Evolutionary conservation across 2,797 vertebrate species (phyloP), one percentile per base, ranked within the genome.

Genomic region (Manis pentadactyla): DNA sequence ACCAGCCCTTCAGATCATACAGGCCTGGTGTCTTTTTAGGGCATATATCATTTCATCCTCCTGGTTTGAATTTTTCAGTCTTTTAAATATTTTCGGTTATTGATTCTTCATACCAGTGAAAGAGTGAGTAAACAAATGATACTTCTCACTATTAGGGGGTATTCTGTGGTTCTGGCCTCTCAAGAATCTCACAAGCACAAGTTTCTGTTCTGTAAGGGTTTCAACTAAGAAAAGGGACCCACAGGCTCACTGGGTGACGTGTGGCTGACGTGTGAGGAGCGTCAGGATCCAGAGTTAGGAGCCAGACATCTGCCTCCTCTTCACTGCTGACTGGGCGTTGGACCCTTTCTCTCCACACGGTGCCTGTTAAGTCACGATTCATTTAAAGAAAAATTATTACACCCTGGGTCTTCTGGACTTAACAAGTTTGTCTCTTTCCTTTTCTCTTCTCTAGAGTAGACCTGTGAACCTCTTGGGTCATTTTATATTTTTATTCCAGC

Each of bases 281-380:
- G 4, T 34, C 74, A 4, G 8, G 18, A n/a, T 23, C 74, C 81
- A 46, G n/a, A 37, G 39, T n/a, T 7, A 14, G 4, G 3, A 59
- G 0, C 42, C 10, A 29, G 17, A 59, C 14, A 0, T 12, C 42
- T 13, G 29, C 1, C 51, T 61, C n/a, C 31, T 11, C 66, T 42
- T 51, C 61, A 8, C 63, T 53, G 42, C 42, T 15, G 7, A 46
- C 37, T 1, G 7, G 29, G 11, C 8, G 13, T 37, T 13, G 25
- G 46, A 4, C 7, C 3, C 61, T 71, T 51, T 53, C 53, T 53
- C 1, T 1, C 29, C n/a, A 2, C 3, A 7, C 42, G 11, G 15
- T 83, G 31, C 42, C 55, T 29, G 14, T 63, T 61, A 61, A 14
- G 0, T 37, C 31, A 29, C 34, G 46, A 21, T 73, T 11, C 17